Evolutionary conservation across 1,140 invertebrate genomes (phyloP).

Genomic region (Drosophila arawakana): DNA sequence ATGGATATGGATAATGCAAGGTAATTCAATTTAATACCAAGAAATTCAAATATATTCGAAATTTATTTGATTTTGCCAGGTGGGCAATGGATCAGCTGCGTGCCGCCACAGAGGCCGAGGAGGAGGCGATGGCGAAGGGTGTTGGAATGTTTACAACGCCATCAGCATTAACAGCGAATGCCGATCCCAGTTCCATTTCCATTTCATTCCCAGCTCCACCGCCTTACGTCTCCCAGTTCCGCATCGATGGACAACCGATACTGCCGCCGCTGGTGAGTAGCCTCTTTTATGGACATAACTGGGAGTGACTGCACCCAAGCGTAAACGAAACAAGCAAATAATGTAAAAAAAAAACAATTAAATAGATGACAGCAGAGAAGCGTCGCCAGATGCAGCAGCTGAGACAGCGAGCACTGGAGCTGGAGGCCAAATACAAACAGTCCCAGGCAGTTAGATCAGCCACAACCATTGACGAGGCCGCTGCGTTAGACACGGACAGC

Average conservation of each 20-base stretch:
- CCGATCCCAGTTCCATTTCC: constrained; percentile 14
- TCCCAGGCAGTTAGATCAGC: constrained; percentile 3
- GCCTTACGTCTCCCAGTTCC: constrained; percentile 86
- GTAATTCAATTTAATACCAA: constrained; percentile 7
- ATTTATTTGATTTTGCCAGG: constrained; percentile 19
- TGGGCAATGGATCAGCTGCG: constrained; percentile 56
- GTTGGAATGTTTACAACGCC: constrained; percentile 5
- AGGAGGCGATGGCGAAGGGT: background rate
- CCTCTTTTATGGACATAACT: background rate
- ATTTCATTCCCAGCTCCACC: background rate
- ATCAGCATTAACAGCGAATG: constrained; percentile 16
- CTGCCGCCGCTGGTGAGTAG: constrained; percentile 87
- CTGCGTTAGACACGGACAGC: background rate
- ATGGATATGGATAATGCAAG: constrained; percentile 32
- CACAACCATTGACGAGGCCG: background rate
- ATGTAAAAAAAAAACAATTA: constrained; percentile 27
- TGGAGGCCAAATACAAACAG: constrained; percentile 56
- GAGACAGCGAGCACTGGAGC: constrained; percentile 70
- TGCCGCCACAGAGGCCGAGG: constrained; percentile 35
- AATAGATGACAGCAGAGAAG: constrained; percentile 62
- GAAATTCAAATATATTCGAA: constrained; percentile 1
- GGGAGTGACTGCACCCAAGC: constrained; percentile 46
- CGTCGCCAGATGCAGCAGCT: constrained; percentile 72
- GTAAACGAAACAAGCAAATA: constrained; percentile 19
- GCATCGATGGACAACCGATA: constrained; percentile 87